Evolutionary conservation across 2,797 vertebrate species (phyloP).

Genomic region (Galaxias olidus): DNA sequence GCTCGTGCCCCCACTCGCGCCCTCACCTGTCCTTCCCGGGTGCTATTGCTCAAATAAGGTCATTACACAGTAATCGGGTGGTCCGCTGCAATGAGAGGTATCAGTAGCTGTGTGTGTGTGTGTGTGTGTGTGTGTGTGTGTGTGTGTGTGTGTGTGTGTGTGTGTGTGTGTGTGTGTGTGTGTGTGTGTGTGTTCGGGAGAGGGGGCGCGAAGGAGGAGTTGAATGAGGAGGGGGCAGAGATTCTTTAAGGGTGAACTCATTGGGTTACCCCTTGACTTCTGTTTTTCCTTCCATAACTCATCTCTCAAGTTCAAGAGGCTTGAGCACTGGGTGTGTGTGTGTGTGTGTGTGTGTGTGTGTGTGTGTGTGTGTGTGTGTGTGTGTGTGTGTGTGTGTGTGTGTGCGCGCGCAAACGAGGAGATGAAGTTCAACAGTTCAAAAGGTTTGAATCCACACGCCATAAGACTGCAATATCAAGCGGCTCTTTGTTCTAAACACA

Average conservation of each 20-base stretch:
- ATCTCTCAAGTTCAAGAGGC: slow-evolving; percentile 28
- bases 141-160: slow-evolving; percentile 3
- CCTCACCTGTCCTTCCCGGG: no score
- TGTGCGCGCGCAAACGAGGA: slow-evolving; percentile 29
- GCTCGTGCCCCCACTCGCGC: background rate
- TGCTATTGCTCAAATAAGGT: no score
- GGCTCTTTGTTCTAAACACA: no score
- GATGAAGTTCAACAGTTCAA: slow-evolving; percentile 52
- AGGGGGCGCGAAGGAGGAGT: background rate
- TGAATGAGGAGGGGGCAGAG: slow-evolving; percentile 5
- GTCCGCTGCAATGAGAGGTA: no score
- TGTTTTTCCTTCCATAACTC: slow-evolving; percentile 34
- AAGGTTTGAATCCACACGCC: background rate
- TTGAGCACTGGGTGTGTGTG: slow-evolving; percentile 20
- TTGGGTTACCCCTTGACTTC: slow-evolving; percentile 28
- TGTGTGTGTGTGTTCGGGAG: slow-evolving; percentile 1
- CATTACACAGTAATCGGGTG: no score
- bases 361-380: background rate
- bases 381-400: slow-evolving; percentile 5
- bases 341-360: slow-evolving; percentile 12
- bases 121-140: slow-evolving; percentile 4
- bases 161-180: slow-evolving; percentile 8
- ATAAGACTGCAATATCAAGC: background rate
- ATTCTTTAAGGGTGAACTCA: slow-evolving; percentile 39
- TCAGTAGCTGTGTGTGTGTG: background rate